These are phyloP conservation scores for Amphiduros pacificus DNA, from an alignment of 2,888 invertebrate species.

Conservation along the genomic window DNA sequence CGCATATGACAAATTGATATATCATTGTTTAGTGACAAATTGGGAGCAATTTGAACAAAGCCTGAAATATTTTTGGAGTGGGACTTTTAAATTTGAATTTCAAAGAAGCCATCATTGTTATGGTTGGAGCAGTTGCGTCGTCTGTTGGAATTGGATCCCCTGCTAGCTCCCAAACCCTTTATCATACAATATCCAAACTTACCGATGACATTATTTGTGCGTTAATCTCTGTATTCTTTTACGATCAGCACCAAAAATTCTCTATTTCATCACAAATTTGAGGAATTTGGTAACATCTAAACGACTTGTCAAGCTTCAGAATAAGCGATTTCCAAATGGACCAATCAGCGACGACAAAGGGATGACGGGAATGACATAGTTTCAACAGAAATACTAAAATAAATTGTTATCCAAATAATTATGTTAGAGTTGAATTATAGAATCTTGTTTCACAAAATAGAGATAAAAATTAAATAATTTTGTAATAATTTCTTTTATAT, in stretches of 20 bases:
- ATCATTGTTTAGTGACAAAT: no score
- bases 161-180: not conserved
- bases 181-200: not conserved
- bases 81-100: constrained; percentile 10
- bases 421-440: not conserved
- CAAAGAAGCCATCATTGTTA: constrained; percentile 16
- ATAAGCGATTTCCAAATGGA: constrained; percentile 9
- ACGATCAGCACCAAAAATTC: no score
- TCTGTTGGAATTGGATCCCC: not conserved
- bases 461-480: not conserved
- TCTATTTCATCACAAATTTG: no score
- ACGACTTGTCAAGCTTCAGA: not conserved
- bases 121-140: not conserved
- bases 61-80: not conserved
- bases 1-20: no score
- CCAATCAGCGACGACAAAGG: constrained; percentile 1
- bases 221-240: no score
- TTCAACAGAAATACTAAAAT: not conserved
- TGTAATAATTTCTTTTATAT: not conserved
- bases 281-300: constrained; percentile 1
- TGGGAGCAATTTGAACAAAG: no score
- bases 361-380: not conserved
- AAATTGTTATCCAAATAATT: not conserved
- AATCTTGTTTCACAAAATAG: not conserved
- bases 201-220: constrained; percentile 10